Evolutionary conservation across 2,888 invertebrate genomes (phyloP).

Genomic region (Nemotelus pantherinus): DNA sequence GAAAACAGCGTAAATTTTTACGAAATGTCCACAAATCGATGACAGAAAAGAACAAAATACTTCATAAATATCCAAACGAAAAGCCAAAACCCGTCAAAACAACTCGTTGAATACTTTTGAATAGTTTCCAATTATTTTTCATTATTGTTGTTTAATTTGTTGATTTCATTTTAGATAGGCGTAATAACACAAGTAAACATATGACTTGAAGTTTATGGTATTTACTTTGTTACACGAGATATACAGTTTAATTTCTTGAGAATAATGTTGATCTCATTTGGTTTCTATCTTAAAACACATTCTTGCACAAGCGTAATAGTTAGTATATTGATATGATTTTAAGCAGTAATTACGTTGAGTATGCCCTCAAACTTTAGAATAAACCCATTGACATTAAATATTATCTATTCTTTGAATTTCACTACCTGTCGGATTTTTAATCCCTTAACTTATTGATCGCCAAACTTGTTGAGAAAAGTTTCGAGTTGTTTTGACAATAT

Average conservation of each 20-base stretch:
- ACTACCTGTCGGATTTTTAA: background rate
- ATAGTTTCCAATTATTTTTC: conserved; percentile 4
- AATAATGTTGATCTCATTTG: no score
- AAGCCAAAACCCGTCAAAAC: conserved; percentile 16
- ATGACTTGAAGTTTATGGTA: no score
- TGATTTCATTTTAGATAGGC: background rate
- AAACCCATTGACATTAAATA: no score
- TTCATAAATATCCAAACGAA: background rate
- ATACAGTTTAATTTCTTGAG: no score
- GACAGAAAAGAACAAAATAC: background rate
- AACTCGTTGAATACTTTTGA: conserved; percentile 36
- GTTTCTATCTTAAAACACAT: no score
- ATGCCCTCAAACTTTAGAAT: no score
- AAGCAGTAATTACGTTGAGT: no score
- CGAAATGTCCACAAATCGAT: conserved; percentile 21
- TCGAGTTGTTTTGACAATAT: conserved; percentile 41
- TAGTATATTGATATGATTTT: no score
- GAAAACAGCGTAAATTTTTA: background rate
- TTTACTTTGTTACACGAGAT: no score
- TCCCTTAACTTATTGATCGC: background rate
- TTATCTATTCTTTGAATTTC: no score
- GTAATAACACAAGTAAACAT: no score
- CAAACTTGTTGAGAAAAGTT: conserved; percentile 34
- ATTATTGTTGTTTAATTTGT: conserved; percentile 10
- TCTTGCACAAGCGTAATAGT: no score